These are phyloP conservation scores for Ispidina picta DNA, from an alignment of 2,797 vertebrate species.

Conservation along the genomic window DNA sequence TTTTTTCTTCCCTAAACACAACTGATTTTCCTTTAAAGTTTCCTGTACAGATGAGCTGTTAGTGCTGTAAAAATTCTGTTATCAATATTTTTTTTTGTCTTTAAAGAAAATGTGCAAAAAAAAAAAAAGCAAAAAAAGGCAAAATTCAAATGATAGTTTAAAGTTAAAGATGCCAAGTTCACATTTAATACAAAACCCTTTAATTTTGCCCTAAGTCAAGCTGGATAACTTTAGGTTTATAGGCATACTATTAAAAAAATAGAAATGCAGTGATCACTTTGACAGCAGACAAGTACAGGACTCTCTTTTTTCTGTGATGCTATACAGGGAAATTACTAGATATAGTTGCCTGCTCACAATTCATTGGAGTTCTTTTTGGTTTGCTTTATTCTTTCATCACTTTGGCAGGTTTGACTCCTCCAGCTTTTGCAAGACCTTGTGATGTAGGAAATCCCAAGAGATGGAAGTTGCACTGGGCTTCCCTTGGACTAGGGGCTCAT, in stretches of 20 bases:
- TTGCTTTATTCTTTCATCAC: not conserved
- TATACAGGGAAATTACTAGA: not conserved
- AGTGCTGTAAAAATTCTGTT: not conserved
- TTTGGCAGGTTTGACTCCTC: not conserved
- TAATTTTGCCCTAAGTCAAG: not conserved
- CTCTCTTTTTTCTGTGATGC: not conserved
- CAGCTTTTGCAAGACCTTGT: not conserved
- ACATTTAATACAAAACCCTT: not conserved
- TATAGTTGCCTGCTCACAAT: not conserved
- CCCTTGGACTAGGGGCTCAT: not conserved
- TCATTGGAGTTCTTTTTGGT: not conserved
- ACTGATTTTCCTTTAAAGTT: not conserved
- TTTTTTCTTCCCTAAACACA: not conserved
- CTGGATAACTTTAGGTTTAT: not conserved
- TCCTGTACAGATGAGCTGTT: not conserved
- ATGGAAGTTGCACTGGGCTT: not conserved
- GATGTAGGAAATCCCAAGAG: not conserved
- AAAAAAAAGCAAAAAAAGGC: not conserved
- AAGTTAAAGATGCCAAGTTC: not conserved
- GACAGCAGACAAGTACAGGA: not conserved
- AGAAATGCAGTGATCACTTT: not conserved
- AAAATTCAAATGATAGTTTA: not conserved
- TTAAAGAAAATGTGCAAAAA: not conserved
- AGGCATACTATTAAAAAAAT: not conserved
- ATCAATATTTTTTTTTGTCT: not conserved